Evolutionary conservation across 2,888 invertebrate species (phyloP).

Genomic region (Mythimna loreyi): DNA sequence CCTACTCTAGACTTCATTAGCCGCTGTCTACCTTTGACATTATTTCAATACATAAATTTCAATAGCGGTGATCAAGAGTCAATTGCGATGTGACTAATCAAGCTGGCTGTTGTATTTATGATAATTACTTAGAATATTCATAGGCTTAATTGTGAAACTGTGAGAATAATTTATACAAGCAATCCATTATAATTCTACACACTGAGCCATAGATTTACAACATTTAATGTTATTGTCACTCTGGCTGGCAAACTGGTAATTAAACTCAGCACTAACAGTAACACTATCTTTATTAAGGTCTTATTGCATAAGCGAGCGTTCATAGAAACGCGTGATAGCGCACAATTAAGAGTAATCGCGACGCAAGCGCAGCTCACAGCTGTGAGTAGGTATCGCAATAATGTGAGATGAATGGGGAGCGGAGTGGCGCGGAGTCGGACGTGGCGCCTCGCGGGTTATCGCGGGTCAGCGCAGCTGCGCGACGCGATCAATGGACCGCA

Average conservation of each 20-base stretch:
- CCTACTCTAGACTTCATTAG: constrained; percentile 28
- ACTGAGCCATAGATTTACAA: constrained; percentile 54
- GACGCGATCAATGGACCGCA: constrained; percentile 76
- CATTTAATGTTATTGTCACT: constrained; percentile 62
- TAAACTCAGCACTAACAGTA: constrained; percentile 67
- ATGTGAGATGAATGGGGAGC: constrained; percentile 82
- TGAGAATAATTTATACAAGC: constrained; percentile 48
- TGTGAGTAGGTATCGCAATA: constrained; percentile 68
- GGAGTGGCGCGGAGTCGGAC: constrained; percentile 63
- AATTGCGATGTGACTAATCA: constrained; percentile 59
- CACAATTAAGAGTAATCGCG: constrained; percentile 84
- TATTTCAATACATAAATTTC: constrained; percentile 23
- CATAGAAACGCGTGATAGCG: constrained; percentile 79
- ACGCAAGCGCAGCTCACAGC: constrained; percentile 80
- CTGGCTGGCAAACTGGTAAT: constrained; percentile 65
- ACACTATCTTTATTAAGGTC: constrained; percentile 72
- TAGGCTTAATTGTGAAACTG: constrained; percentile 40
- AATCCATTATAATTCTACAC: constrained; percentile 46
- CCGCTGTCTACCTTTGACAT: constrained; percentile 21
- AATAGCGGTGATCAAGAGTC: constrained; percentile 43
- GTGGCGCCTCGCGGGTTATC: constrained; percentile 88
- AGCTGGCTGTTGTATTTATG: constrained; percentile 56
- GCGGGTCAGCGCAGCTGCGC: constrained; percentile 78
- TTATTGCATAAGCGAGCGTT: constrained; percentile 74
- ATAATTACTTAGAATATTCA: constrained; percentile 54